Base-by-base conservation (phyloP, 1,140 invertebrate species). In the Grapholita molesta region DNA sequence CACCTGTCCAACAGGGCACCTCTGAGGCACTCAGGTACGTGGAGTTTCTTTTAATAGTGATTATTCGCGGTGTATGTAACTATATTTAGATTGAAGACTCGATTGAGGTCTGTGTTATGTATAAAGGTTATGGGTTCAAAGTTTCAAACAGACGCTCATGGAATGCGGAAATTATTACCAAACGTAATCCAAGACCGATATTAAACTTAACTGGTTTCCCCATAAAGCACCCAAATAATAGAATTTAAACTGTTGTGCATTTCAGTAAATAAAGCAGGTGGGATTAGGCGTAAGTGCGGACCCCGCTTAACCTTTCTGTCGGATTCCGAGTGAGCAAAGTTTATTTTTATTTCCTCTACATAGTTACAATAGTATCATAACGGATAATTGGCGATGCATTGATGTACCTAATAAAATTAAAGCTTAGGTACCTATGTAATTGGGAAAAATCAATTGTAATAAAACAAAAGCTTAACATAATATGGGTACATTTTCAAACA, bases 171-270 rank as follows among this genome's bases (percentile, higher is more conserved):
- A 2, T 48, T 21, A 9, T 18, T 21, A 48, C 33, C 9, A 9
- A 48, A 21, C 21, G 15, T 48, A 48, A 5, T 48, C 42, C 15
- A 9, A 5, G 18, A 48, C 1, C 21, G n/a, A 21, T 11, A 24
- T 57, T 57, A 28, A 24, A 57, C 12, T 28, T 12, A 57, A 24
- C 53, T 57, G 25, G 25, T 25, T 57, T 57, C 25, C 23, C 23
- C 53, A 57, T 57, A 57, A 57, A 57, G 53, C 21, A 25, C 53
- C 53, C 53, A 25, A 57, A 57, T 23, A 57, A 57, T 57, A 28
- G 53, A 57, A 57, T 57, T 57, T 57, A 57, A 57, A 57, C 7
- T 25, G 53, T 3, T 48, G 42, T 23, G 11, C 53, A 28, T 57
- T 57, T 57, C 23, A 57, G 53, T 57, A 57, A 57, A 28, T 57